Conservation (phyloP, 2,888 invertebrate genomes). For the Cephonodes hylas region DNA sequence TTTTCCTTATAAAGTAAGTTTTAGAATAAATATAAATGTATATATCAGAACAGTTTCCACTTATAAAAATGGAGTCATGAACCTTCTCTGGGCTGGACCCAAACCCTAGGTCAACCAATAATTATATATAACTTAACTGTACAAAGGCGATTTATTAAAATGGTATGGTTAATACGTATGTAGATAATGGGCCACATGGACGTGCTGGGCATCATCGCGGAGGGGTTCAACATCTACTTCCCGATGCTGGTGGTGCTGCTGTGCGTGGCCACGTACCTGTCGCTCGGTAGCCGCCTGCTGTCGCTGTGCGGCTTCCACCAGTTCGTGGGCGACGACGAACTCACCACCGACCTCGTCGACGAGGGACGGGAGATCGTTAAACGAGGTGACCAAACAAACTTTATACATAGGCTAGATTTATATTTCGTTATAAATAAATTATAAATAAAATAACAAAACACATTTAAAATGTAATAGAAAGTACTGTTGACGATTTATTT, state of each 20-base stretch:
- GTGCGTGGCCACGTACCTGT: constrained; percentile 96
- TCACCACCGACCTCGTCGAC: constrained; percentile 95
- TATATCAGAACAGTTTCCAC: no score
- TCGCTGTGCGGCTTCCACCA: constrained; percentile 97
- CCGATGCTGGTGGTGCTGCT: constrained; percentile 96
- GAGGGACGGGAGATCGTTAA: constrained; percentile 96
- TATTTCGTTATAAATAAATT: background rate
- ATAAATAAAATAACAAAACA: no score
- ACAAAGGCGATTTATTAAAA: no score
- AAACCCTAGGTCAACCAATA: no score
- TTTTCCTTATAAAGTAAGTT: no score
- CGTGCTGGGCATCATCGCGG: constrained; percentile 96
- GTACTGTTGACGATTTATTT: no score
- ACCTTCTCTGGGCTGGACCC: no score
- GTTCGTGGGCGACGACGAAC: constrained; percentile 96
- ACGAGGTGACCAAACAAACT: constrained; percentile 84
- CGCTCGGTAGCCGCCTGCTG: constrained; percentile 93
- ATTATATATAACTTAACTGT: no score
- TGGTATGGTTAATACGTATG: no score
- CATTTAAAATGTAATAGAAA: no score
- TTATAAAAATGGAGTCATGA: no score
- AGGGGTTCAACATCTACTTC: constrained; percentile 99
- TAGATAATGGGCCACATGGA: constrained; percentile 99
- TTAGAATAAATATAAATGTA: no score
- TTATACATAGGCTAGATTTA: background rate